These are phyloP conservation scores for Salmo trutta DNA, from an alignment of 2,797 vertebrate genomes.

Conservation along the genomic window DNA sequence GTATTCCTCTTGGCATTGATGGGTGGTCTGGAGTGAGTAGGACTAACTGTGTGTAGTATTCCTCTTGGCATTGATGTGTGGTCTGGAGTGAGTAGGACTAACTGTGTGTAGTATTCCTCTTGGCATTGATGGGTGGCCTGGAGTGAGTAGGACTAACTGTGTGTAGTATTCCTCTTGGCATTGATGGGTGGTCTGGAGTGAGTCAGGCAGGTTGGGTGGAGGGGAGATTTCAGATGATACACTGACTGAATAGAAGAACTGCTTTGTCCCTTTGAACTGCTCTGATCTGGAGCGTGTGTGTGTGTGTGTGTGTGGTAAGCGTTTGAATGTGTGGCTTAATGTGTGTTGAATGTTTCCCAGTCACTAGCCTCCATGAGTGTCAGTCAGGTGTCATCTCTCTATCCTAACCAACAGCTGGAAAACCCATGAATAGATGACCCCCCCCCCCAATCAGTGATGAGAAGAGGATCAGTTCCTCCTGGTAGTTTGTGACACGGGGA, in stretches of 20 bases:
- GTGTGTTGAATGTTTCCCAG: neutral
- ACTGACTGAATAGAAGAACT: neutral
- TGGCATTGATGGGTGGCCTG: neutral
- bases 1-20: too few species aligned
- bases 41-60: too few species aligned
- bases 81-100: neutral
- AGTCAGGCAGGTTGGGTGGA: too few species aligned
- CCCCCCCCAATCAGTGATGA: too few species aligned
- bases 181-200: neutral
- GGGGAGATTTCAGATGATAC: neutral
- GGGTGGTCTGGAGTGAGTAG: neutral
- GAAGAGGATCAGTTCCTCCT: neutral
- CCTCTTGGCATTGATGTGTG: neutral
- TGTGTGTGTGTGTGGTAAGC: neutral
- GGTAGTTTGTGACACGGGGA: constrained; percentile 19
- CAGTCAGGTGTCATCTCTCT: neutral
- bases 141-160: neutral
- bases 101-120: neutral
- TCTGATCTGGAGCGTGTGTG: neutral
- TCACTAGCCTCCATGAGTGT: neutral
- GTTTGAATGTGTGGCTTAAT: neutral
- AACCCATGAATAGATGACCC: neutral
- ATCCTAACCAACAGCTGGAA: neutral
- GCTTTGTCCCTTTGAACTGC: neutral
- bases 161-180: neutral